Base-by-base conservation (phyloP, 2,113 vertebrate species). In the Notiomystis cincta region DNA sequence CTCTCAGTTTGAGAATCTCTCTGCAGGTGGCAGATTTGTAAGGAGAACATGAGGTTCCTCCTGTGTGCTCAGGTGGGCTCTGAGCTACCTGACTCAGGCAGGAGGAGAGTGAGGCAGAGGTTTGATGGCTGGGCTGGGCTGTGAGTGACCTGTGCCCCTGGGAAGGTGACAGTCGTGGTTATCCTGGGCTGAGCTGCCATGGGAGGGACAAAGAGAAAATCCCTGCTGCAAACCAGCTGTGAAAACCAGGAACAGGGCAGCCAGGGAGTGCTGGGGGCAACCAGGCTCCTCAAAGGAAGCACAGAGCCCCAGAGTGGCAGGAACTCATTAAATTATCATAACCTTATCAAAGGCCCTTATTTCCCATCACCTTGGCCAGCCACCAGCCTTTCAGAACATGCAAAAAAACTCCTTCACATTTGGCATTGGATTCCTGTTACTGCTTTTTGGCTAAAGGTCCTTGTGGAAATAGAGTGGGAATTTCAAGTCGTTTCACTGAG, bases 61-160 rank as follows among this genome's bases (percentile, higher is more conserved):
- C 50, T 16, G 33, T 4, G 69, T 0, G 15, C 22, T 5, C 65
- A 30, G 64, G 25, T 6, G 58, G 67, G 50, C 30, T 77, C 50
- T 40, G 69, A 5, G 48, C 67, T 50, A 3, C 6, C 82, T 53
- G 73, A 6, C 3, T 20, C 50, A 12, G 51, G 69, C 4, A 6
- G 33, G 18, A 8, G 50, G 53, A 25, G 7, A 35, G 1, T 2
- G 7, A 14, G 38, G 45, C 70, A 71, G 88, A 48, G 40, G 24
- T 21, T 37, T 0, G 1, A 2, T 35, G 56, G 9, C 20, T 5
- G 27, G 6, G 20, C 53, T 15, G 7, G 8, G 64, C 42, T 22
- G 38, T 0, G 47, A 47, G 76, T 0, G 66, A 27, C 13, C 48
- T 2, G 10, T 8, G 38, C 16, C 27, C 11, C 2, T 0, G 42